Conservation (phyloP, 2,888 invertebrate species). For the Abrostola tripartita region DNA sequence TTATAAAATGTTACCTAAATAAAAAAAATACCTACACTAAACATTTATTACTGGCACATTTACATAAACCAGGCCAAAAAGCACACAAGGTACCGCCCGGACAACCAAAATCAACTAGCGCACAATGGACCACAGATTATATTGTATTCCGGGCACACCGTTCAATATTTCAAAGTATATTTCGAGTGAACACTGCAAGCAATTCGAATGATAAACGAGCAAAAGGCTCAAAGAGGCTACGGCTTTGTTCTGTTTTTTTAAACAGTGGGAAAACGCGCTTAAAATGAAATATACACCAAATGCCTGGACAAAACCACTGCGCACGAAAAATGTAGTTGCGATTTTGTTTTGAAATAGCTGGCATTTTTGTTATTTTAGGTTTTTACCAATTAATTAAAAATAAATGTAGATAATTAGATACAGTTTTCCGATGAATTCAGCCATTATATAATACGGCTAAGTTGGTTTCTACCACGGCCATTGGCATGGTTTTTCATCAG, state of each 20-base stretch:
- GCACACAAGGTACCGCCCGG: neutral
- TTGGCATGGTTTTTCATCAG: too few relatives aligned
- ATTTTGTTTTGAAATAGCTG: slow-evolving; percentile 15
- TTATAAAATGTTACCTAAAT: neutral
- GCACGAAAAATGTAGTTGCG: slow-evolving; percentile 15
- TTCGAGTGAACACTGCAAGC: slow-evolving; percentile 22
- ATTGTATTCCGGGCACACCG: slow-evolving; percentile 13
- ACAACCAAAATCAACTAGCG: slow-evolving; percentile 1
- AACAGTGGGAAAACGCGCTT: slow-evolving; percentile 27
- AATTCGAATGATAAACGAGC: slow-evolving; percentile 34
- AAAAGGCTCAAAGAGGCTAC: slow-evolving; percentile 29
- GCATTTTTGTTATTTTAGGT: too few relatives aligned
- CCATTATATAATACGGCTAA: too few relatives aligned
- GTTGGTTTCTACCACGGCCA: too few relatives aligned
- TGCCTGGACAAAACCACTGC: slow-evolving; percentile 23
- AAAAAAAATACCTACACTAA: neutral
- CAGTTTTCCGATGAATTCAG: too few relatives aligned
- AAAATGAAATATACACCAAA: slow-evolving; percentile 34
- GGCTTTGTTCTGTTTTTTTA: slow-evolving; percentile 34
- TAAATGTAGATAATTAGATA: too few relatives aligned
- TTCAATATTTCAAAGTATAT: slow-evolving; percentile 25
- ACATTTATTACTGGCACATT: neutral
- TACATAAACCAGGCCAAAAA: neutral
- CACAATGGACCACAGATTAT: slow-evolving; percentile 16
- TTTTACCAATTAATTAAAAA: too few relatives aligned